Evolutionary conservation across 92 coral and sea anemone species (phyloP), one percentile per base, ranked within the genome.

Genomic region (Porites divaricata): DNA sequence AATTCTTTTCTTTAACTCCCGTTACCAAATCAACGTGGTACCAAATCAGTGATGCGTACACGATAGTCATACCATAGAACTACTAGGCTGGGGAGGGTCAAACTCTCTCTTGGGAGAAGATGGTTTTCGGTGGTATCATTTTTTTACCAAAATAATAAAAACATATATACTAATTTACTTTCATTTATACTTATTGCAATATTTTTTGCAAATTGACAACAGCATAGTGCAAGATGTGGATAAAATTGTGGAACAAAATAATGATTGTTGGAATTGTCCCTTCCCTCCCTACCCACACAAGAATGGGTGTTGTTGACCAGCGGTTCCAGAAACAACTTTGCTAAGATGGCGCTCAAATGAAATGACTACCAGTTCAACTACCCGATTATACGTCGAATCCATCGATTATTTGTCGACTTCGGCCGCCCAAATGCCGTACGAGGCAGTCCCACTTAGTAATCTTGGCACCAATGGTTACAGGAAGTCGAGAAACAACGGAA

Each of bases 391-490:
- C 72, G 86, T 82, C 20, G 86, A 82, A 59, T 72, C 86, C 12
- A 66, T 61, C 79, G 86, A 82, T 82, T 82, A 82, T 72, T 63
- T 71, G 58, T 82, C 86, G 21, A 82, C 86, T 1, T 81, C 77
- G 71, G 23, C 78, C 56, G 12, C 20, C 49, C 71, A 79, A 78
- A 94, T 94, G 98, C 91, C 92, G 6, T 81, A 92, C 83, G 95
- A 94, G 88, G 95, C 92, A 67, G 85, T 94, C 59, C 95, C 98
- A 20, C 84, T 92, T 49, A 91, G 88, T 80, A 76, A 64, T 48
- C 76, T 84, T 14, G 82, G 82, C 19, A 72, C 86, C 3, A 84
- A 84, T 67, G 81, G 81, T n/a, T 75, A 84, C 70, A 74, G 67
- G 50, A 84, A 75, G 67, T 67, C 75, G 35, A 61, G 88, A 45